Conservation (phyloP, 2,113 vertebrate species). For the Ancistrus triradiatus region DNA sequence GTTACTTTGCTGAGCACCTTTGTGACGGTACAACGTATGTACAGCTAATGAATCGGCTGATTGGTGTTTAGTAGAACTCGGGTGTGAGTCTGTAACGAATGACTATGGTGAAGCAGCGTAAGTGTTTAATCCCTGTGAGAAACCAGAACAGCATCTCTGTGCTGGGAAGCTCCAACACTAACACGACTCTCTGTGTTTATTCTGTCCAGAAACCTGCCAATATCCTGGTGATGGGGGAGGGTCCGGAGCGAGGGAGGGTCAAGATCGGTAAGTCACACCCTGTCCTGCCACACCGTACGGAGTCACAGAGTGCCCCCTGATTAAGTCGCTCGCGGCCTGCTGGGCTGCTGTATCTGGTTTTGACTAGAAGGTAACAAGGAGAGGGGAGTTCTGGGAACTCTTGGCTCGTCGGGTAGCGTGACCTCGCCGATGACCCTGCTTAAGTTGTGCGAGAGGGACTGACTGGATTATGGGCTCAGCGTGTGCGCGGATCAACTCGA, state of each 20-base stretch:
- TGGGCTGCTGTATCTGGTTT: background rate
- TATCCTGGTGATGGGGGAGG: constrained; percentile 92
- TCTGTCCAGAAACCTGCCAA: constrained; percentile 87
- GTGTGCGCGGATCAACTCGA: background rate
- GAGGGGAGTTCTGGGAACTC: background rate
- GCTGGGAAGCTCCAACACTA: no score
- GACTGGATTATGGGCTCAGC: background rate
- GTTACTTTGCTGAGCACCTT: no score
- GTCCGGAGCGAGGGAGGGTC: constrained; percentile 85
- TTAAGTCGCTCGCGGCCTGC: background rate
- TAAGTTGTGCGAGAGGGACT: background rate
- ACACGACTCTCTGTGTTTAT: background rate
- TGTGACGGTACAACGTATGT: no score
- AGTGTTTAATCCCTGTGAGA: no score
- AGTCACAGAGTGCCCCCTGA: background rate
- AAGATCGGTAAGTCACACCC: constrained; percentile 76
- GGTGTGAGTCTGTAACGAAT: no score
- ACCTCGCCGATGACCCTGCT: background rate
- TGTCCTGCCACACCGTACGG: background rate
- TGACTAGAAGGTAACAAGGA: background rate
- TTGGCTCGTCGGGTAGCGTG: background rate
- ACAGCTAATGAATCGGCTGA: no score
- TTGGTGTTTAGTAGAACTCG: no score
- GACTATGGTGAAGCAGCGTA: no score
- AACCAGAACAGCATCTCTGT: no score